Evolutionary conservation across 2,113 vertebrate species (phyloP), one percentile per base, ranked within the genome.

Genomic region (Menidia beryllina): DNA sequence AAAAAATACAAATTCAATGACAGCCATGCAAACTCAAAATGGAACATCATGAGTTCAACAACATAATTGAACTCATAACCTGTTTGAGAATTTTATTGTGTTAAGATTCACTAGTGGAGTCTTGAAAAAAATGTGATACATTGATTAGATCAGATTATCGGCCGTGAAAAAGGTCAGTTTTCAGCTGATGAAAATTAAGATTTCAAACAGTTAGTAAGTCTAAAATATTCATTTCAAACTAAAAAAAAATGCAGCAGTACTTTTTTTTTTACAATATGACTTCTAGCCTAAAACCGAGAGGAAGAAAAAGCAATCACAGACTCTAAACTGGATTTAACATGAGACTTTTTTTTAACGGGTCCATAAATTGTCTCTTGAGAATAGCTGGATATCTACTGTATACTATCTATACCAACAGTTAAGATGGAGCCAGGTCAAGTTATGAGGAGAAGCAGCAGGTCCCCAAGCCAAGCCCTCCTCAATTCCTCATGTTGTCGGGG

Each of bases 21-120:
- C 4, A 25, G 13, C 24, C 81, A 87, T 89, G 82, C 84, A 86
- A 75, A 80, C 45, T 60, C 43, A 41, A 36, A 12, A 25, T 5
- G 14, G 21, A 23, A 34, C 21, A 3, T 58, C 41, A 25, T 58
- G 15, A 23, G n/a, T n/a, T n/a, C n/a, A n/a, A n/a, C n/a, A n/a
- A n/a, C n/a, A n/a, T n/a, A n/a, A n/a, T n/a, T n/a, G n/a, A n/a
- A n/a, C n/a, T n/a, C n/a, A n/a, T n/a, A n/a, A n/a, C n/a, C n/a
- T n/a, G n/a, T n/a, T n/a, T n/a, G 19, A 20, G 27, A 2, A n/a
- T 20, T 21, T 36, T 10, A 20, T 30, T 9, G 13, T 55, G 30
- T 8, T 36, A 34, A 20, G 30, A 34, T 45, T n/a, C 41, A 7
- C 41, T 45, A 7, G 15, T 19, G 17, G 6, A 45, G 39, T 8